phyloP scores from a whole-genome alignment of 2,888 invertebrate genomes.

The Drosophila rellima region DNA sequence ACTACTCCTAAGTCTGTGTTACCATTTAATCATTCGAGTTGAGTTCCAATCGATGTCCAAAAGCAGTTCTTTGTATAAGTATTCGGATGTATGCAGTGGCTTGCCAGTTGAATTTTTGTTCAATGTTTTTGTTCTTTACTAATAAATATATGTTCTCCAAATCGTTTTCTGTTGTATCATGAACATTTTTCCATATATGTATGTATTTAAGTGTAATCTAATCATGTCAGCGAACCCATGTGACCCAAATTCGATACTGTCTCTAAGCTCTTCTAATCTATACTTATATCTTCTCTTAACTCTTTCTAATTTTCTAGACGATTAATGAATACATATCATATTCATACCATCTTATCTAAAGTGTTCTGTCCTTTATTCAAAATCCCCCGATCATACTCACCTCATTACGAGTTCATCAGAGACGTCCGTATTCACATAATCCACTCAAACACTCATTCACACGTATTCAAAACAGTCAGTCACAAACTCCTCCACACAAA shows the following conservation, averaged over 20 bases:
- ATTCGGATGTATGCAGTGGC: slow-evolving; percentile 55
- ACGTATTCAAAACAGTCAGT: slow-evolving; percentile 55
- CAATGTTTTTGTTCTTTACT: slow-evolving; percentile 64
- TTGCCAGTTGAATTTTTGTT: slow-evolving; percentile 71
- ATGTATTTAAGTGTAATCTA: slow-evolving; percentile 53
- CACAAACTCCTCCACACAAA: slow-evolving; percentile 37
- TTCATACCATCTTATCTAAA: slow-evolving; percentile 67
- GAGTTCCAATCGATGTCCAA: slow-evolving; percentile 58
- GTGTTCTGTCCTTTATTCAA: slow-evolving; percentile 58
- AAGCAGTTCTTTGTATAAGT: slow-evolving; percentile 31
- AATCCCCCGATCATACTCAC: slow-evolving; percentile 45
- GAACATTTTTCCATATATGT: slow-evolving; percentile 8
- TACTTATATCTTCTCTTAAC: slow-evolving; percentile 81
- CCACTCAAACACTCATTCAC: slow-evolving; percentile 35
- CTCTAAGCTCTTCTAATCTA: slow-evolving; percentile 83
- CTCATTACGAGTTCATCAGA: slow-evolving; percentile 67
- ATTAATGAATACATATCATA: slow-evolving; percentile 82
- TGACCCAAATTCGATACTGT: slow-evolving; percentile 52
- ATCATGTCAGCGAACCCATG: slow-evolving; percentile 36
- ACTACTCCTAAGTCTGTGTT: neutral
- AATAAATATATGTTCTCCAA: slow-evolving; percentile 51
- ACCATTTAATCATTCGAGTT: slow-evolving; percentile 39
- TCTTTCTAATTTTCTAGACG: slow-evolving; percentile 85
- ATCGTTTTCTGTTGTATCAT: slow-evolving; percentile 38
- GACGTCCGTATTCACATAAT: slow-evolving; percentile 44